Evolutionary conservation across 1,140 invertebrate species (phyloP), one percentile per base, ranked within the genome.

Genomic region (Archegozetes longisetosus): DNA sequence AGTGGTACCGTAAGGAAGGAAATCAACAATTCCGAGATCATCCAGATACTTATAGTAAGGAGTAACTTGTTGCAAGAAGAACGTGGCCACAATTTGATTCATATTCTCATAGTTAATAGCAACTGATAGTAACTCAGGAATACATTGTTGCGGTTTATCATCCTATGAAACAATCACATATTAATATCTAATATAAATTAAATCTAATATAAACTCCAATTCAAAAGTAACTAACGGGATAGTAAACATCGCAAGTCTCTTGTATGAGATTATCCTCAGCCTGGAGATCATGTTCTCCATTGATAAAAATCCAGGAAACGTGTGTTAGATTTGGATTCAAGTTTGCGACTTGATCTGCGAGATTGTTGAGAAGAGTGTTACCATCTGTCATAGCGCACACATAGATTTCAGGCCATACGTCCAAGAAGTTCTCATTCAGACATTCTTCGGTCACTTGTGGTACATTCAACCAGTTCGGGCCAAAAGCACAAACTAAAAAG

Each of bases 1-100:
- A 22, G 57, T 58, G 14, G 14, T 25, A 24, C 57, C 57, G 22
- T 50, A 58, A 12, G 57, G 57, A 2, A 51, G 13, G n/a, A 58
- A 53, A 1, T 20, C 20, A 26, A 58, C 2, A 12, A 20, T 14
- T 9, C 25, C 57, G n/a, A 58, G 17, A n/a, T 58, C 57, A 51
- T 58, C 48, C 14, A 58, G n/a, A 53, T 58, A 58, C 40, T 58
- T 24, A 14, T 23, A 14, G 13, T 51, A 49, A 17, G 2, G 6
- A 20, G 25, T n/a, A 2, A 53, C 24, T 51, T 58, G 57, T 17
- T 50, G 22, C 2, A 22, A 2, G 27, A 49, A 49, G 20, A 50
- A 58, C 12, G 1, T 29, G n/a, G 26, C 22, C 9, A 53, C 57
- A 29, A 1, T 2, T 2, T 17, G 14, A 3, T 58, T 24, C 1